Conservation (phyloP, 1,140 invertebrate species). For the Drosophila subobscura region DNA sequence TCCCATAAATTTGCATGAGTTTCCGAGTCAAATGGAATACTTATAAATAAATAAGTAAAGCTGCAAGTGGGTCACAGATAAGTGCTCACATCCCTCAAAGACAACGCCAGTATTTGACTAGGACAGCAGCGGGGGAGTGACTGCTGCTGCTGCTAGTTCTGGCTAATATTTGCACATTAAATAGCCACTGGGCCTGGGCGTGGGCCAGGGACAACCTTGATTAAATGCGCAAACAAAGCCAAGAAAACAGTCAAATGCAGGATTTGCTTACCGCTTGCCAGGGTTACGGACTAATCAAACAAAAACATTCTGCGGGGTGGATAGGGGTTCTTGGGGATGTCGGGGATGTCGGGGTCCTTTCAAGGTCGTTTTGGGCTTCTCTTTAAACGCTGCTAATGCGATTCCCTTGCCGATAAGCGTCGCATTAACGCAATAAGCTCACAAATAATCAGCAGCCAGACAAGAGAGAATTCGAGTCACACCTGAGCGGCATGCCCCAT, state of each 20-base stretch:
- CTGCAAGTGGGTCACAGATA: constrained; percentile 61
- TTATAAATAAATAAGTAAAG: constrained; percentile 60
- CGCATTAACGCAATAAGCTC: constrained; percentile 73
- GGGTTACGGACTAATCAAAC: constrained; percentile 42
- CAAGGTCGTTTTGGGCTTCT: constrained; percentile 1
- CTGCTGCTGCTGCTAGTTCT: constrained; percentile 1
- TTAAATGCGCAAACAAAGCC: constrained; percentile 64
- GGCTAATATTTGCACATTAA: constrained; percentile 69
- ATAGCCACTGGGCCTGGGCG: constrained; percentile 47
- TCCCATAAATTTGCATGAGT: constrained; percentile 57
- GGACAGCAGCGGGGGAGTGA: not conserved
- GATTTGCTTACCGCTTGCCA: constrained; percentile 30
- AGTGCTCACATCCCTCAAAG: constrained; percentile 43
- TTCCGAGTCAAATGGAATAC: constrained; percentile 39
- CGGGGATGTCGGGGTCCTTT: not conserved
- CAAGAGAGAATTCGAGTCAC: constrained; percentile 44
- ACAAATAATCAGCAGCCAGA: constrained; percentile 73
- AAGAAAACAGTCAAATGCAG: constrained; percentile 26
- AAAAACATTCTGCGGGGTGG: constrained; percentile 26
- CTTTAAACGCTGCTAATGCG: constrained; percentile 59
- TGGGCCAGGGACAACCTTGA: constrained; percentile 37
- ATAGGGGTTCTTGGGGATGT: not conserved
- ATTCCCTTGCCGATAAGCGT: constrained; percentile 75
- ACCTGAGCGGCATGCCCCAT: constrained; percentile 37
- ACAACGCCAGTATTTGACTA: constrained; percentile 27